Percentiles rank a stretch among this genome's conserved stretches.
phyloP scores from a whole-genome alignment of 1,140 invertebrate genomes.

The Lasaia peninsularis region DNA sequence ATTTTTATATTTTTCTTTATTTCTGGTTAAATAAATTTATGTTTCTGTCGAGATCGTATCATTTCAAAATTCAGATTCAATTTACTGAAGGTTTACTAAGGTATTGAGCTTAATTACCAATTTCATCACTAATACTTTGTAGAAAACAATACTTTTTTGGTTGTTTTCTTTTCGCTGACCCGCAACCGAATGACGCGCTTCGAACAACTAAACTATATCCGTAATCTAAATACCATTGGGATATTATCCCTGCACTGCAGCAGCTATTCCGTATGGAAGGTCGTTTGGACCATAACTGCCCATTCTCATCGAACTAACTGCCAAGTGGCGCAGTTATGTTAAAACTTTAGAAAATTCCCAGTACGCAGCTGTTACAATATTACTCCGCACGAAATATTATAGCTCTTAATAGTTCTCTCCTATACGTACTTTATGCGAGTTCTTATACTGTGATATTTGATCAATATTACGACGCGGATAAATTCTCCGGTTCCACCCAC shows the following conservation, averaged over 20 bases:
- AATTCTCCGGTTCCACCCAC: too few relatives aligned
- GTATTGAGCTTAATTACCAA: too few relatives aligned
- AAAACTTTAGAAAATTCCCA: constrained; percentile 19
- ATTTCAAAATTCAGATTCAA: too few relatives aligned
- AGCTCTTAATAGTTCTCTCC: background rate
- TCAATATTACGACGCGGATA: background rate
- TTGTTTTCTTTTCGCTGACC: too few relatives aligned
- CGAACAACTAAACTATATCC: background rate
- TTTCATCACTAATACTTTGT: too few relatives aligned
- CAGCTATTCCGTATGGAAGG: background rate
- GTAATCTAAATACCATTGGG: background rate
- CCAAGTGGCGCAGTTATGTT: constrained; percentile 18
- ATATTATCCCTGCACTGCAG: background rate
- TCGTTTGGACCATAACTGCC: constrained; percentile 18
- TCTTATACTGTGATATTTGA: background rate
- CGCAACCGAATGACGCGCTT: too few relatives aligned
- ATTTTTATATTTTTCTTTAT: too few relatives aligned
- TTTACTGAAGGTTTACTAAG: too few relatives aligned
- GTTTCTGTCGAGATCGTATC: too few relatives aligned
- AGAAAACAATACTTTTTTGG: too few relatives aligned
- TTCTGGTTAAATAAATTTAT: too few relatives aligned
- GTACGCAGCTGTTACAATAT: constrained; percentile 12
- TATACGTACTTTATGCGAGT: constrained; percentile 2
- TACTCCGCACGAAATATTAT: constrained; percentile 3
- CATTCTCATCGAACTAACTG: constrained; percentile 19